Base-by-base conservation (phyloP, 2,888 invertebrate genomes). In the Amiota communis region DNA sequence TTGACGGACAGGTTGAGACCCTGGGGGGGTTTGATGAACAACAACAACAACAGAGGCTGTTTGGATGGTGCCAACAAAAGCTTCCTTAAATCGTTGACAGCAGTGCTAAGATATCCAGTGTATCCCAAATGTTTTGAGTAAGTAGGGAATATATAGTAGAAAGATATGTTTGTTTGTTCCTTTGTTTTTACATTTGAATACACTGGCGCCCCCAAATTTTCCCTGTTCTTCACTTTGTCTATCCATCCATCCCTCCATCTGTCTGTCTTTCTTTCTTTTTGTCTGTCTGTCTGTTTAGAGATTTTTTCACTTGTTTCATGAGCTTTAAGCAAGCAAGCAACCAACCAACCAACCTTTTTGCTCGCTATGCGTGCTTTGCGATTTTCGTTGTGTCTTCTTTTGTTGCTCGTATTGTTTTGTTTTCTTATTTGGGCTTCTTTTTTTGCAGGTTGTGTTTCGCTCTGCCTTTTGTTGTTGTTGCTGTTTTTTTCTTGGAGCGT, bases 401-500 rank as follows among this genome's bases (percentile, higher is more conserved):
- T 74, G 12, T 51, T 51, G 63, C 59, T 65, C n/a, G 51, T 23
- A 23, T 23, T 23, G 23, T 23, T 23, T 23, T 23, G 23, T 23
- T 23, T 1, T 23, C 2, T 36, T 36, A 36, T 36, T 36, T 2
- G 36, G 36, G 0, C 36, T 36, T 64, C 49, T 70, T 69, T 69
- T n/a, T 49, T 67, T 61, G 68, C 13, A 72, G 46, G 64, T 70
- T 57, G 12, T 73, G 56, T 61, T 74, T 65, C 64, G 57, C 63
- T 9, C 59, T 69, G 12, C 48, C 36, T 68, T 51, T 70, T 61
- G n/a, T 67, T 64, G 47, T 59, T 10, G 51, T 74, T 67, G 15
- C n/a, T 57, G 12, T 61, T 57, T 63, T n/a, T 49, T 68, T 72
- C 76, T 78, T 79, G 81, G 79, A 79, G 85, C 85, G 85, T 85